Base-by-base conservation (phyloP, 2,888 invertebrate species). In the Scaptodrosophila latifasciaeformis region DNA sequence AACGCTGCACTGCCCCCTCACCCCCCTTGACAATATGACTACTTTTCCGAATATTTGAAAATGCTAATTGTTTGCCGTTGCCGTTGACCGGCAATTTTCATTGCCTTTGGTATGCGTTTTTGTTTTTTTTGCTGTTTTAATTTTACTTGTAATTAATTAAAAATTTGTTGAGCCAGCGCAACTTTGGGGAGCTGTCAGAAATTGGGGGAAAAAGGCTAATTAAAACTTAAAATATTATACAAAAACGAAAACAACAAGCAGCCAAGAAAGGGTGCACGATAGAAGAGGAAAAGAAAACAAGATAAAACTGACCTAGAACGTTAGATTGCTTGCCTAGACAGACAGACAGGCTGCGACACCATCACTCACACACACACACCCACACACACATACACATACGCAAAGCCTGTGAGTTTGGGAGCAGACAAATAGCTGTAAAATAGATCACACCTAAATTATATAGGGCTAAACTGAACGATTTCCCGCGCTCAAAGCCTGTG, bases 111-210 rank as follows among this genome's bases (percentile, higher is more conserved):
- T 13, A 12, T 13, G 9, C 37, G 31, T n/a, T 4, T 31, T 10
- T 9, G n/a, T n/a, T 10, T 31, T 10, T 10, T 3, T 2, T 0
- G 15, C 17, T 10, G 2, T 54, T 59, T 35, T 70, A 24, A 24
- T 77, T 67, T 54, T 75, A 65, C 65, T 57, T 71, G 76, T 78
- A 71, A 78, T 71, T 74, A 74, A 74, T 74, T 78, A 75, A 63
- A 78, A 75, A 63, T 71, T 78, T 69, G 71, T 68, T 71, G 64
- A 59, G 59, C 55, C 62, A 66, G 63, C 61, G 59, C 62, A 62
- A 69, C 65, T 71, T 62, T 62, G 54, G 58, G 40, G 45, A 57
- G 34, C 57, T 60, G 67, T 62, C 60, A 40, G 67, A 72, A 62
- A 57, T 70, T 31, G 34, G 13, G 42, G 37, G 45, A 62, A 66